Base-by-base conservation (phyloP, 1,140 invertebrate species). In the Drosophila miranda region DNA sequence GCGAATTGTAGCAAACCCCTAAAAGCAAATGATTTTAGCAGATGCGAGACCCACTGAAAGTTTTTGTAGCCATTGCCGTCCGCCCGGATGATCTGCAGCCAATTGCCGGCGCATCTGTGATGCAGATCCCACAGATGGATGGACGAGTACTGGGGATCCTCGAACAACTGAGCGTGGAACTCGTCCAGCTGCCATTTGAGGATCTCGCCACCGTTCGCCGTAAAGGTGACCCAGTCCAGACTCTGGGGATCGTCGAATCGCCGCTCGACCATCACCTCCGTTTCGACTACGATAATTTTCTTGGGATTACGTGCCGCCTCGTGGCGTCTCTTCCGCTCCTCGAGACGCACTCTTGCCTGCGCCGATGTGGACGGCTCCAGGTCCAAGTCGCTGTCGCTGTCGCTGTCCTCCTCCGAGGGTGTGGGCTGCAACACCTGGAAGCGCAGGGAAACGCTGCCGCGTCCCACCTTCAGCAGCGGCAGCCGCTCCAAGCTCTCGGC, bases 321-420 rank as follows among this genome's bases (percentile, higher is more conserved):
- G 0, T 64, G 62, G 21, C 3, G 2, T 3, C 13, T 13, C 0
- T 30, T 6, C 1, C 50, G 66, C 21, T 42, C 54, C 14, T 6
- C 6, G 1, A 13, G 3, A 11, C 34, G 34, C 3, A 1, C 3
- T 13, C 0, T 0, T 2, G 81, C 81, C 58, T 86, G 82, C n/a
- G 11, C 8, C 0, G 81, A 86, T 2, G 81, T 86, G 52, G 54
- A 52, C 1, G 81, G 82, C 8, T 41, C 23, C 42, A 58, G 13
- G 9, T 86, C 81, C 42, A 87, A n/a, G 14, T 86, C 82, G 6
- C 60, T 68, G 0, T n/a, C n/a, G n/a, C n/a, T n/a, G n/a, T 77
- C 73, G 0, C 16, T 9, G 0, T 62, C 52, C 2, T 30, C 7
- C 14, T 48, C 16, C n/a, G 0, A 3, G 1, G 1, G 13, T 16